These are phyloP conservation scores for Mesochorus sp. DNA, from an alignment of 2,888 invertebrate species.

Conservation along the genomic window DNA sequence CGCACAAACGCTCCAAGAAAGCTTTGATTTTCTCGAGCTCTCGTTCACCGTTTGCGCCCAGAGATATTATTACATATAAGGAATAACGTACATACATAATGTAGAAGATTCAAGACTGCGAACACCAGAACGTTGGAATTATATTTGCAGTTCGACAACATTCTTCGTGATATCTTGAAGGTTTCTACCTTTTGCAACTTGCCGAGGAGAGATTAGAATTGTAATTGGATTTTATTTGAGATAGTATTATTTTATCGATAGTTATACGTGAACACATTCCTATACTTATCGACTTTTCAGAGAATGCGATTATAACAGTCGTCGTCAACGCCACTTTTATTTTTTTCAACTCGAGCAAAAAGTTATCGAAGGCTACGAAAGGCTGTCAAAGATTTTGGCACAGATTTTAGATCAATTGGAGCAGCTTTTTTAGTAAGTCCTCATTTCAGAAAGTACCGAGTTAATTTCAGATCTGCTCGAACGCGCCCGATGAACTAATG, in stretches of 20 bases:
- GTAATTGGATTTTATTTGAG: neutral
- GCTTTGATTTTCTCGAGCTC: conserved; percentile 42
- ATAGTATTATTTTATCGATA: no score
- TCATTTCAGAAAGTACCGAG: no score
- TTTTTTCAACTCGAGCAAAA: no score
- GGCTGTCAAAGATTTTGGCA: no score
- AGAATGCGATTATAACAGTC: no score
- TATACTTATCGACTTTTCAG: no score
- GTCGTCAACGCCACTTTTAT: no score
- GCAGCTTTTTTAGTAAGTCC: neutral
- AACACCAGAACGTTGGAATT: neutral
- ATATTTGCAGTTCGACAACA: neutral
- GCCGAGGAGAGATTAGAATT: neutral
- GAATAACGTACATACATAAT: neutral
- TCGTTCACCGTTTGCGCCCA: conserved; percentile 2
- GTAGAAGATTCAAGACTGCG: neutral
- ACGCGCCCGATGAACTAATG: no score
- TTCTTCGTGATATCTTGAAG: neutral
- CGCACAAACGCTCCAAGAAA: conserved; percentile 9
- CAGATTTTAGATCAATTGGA: neutral
- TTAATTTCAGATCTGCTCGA: no score
- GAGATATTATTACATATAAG: conserved; percentile 29
- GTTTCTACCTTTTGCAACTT: conserved; percentile 19
- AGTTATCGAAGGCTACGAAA: no score
- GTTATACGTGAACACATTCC: no score